phyloP scores from a whole-genome alignment of 2,888 invertebrate genomes.

The Pammene aurita region DNA sequence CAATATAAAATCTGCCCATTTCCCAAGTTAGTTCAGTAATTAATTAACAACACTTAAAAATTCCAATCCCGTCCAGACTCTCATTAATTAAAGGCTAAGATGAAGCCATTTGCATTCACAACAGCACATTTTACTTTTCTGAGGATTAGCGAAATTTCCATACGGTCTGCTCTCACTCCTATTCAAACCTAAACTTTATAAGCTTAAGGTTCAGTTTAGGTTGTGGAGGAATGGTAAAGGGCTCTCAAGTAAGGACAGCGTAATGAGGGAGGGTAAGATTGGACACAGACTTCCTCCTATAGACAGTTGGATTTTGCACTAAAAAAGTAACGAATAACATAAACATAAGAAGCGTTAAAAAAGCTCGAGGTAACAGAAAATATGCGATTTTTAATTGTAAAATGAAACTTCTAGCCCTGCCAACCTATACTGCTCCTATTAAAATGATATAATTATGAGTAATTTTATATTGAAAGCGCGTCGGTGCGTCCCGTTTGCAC shows the following conservation, averaged over 20 bases:
- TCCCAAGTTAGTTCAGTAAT: constrained; percentile 7
- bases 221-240: neutral
- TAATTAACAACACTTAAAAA: constrained; percentile 37
- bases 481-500: no score
- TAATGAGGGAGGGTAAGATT: constrained; percentile 31
- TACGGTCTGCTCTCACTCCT: neutral
- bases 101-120: constrained; percentile 39
- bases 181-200: neutral
- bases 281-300: neutral
- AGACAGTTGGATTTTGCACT: neutral
- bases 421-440: no score
- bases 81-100: constrained; percentile 39
- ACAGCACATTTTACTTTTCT: constrained; percentile 31
- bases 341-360: no score
- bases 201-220: neutral
- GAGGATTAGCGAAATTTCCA: constrained; percentile 33
- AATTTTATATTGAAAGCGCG: no score
- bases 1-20: no score
- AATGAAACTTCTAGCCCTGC: no score
- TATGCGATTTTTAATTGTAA: no score
- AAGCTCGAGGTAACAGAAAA: no score
- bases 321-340: no score
- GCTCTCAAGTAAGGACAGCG: constrained; percentile 29
- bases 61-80: constrained; percentile 26
- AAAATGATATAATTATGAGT: no score